Evolutionary conservation across 1,140 invertebrate species (phyloP).

Genomic region (Lepidostoma basale): DNA sequence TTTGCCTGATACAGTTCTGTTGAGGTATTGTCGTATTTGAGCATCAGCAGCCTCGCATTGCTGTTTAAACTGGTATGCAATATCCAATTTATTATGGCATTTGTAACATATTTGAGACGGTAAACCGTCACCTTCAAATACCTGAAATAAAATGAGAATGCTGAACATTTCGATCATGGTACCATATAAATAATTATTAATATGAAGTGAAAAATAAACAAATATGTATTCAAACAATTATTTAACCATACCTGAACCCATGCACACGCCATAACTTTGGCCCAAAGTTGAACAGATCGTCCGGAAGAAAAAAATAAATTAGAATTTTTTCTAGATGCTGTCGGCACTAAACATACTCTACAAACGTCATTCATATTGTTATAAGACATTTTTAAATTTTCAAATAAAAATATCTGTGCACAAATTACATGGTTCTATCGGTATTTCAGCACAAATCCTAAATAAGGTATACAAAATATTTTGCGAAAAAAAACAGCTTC

Average conservation of each 20-base stretch:
- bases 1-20: conserved; percentile 33
- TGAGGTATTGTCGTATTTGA: conserved; percentile 40
- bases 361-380: conserved; percentile 43
- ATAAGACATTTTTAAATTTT: conserved; percentile 30
- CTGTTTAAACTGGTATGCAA: conserved; percentile 55
- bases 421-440: no score
- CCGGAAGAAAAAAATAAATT: conserved; percentile 43
- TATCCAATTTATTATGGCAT: conserved; percentile 52
- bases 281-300: conserved; percentile 41
- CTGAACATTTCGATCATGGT: no score
- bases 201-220: no score
- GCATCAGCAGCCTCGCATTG: conserved; percentile 55
- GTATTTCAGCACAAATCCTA: no score
- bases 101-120: conserved; percentile 51
- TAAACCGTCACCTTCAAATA: conserved; percentile 52
- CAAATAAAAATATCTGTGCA: no score
- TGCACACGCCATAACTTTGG: conserved; percentile 45
- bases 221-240: not conserved
- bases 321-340: conserved; percentile 34
- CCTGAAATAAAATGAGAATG: conserved; percentile 46
- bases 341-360: conserved; percentile 39
- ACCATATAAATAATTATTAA: no score
- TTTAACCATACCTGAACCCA: conserved; percentile 41
- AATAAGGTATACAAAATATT: no score
- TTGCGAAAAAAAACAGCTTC: no score